A percentile compares a stretch with the other conserved stretches of the same genome.
Evolutionary conservation across 2,888 invertebrate species (phyloP).

Genomic region (Drosophila tripunctata): DNA sequence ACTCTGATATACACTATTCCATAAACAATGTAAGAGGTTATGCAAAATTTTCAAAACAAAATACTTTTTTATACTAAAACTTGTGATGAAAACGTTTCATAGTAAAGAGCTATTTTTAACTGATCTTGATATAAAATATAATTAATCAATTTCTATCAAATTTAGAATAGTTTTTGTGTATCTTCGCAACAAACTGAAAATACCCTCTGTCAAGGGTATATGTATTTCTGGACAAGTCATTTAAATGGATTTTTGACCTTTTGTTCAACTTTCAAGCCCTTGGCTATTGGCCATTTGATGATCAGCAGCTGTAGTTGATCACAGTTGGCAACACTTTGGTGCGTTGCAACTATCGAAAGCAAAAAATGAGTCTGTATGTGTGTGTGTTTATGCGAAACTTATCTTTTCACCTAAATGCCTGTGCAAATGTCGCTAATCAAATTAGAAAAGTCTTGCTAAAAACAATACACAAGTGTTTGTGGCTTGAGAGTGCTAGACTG

Average conservation of each 20-base stretch:
- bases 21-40: too few relatives aligned
- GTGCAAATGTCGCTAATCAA: slow-evolving; percentile 73
- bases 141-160: too few relatives aligned
- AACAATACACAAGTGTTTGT: slow-evolving; percentile 27
- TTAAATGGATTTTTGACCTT: slow-evolving; percentile 45
- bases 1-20: too few relatives aligned
- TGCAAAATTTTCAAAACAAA: too few relatives aligned
- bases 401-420: slow-evolving; percentile 73
- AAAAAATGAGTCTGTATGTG: neutral
- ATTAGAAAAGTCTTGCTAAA: slow-evolving; percentile 66
- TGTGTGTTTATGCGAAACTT: slow-evolving; percentile 43
- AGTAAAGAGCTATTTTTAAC: too few relatives aligned
- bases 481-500: neutral
- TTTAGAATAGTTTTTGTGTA: too few relatives aligned
- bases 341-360: neutral
- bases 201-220: neutral
- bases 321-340: slow-evolving; percentile 46
- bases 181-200: neutral
- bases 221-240: slow-evolving; percentile 38
- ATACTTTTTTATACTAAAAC: too few relatives aligned
- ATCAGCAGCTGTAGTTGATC: slow-evolving; percentile 46
- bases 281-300: slow-evolving; percentile 40
- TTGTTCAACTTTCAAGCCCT: slow-evolving; percentile 3
- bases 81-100: too few relatives aligned
- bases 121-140: too few relatives aligned